Base-by-base conservation (phyloP, 2,888 invertebrate species). In the Campaea margaritaria region DNA sequence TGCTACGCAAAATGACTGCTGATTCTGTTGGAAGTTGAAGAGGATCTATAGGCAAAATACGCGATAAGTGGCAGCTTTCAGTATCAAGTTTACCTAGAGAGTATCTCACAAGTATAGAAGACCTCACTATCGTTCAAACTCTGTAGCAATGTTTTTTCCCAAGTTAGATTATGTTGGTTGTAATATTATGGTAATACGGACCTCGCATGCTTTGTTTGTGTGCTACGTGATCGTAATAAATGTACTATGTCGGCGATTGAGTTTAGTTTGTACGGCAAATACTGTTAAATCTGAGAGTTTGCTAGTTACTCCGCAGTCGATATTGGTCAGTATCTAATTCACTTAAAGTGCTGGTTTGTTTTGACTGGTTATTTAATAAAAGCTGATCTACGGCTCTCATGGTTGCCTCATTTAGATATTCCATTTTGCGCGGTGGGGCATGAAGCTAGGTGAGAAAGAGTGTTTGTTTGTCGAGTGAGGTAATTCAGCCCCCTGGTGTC, bases 161-260 rank as follows among this genome's bases (percentile, higher is more conserved):
- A 21, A 47, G 43, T 51, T 42, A 1, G 43, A 21, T 14, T 16
- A 43, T 43, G 16, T 44, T 36, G 16, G 43, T 43, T 21, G 47
- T 36, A 51, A 43, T 43, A 51, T 51, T 50, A 41, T 41, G 28
- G 13, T 34, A 46, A 46, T 46, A 46, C 14, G 34, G 15, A 38
- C 34, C n/a, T 51, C 34, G 51, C 51, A 36, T 51, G 51, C 43
- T 11, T 42, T 34, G 51, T 34, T 51, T 43, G 42, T 42, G 41
- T 34, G 34, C 16, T 43, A 51, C 21, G 42, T 43, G 42, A 34
- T 47, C 42, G 41, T 51, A 51, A 43, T 43, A 43, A 51, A 43
- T 34, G 34, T 43, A 38, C 36, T 34, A 12, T 43, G 12, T 51
- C 31, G 31, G 31, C n/a, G 34, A 38, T 47, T 47, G 47, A 21